Percentiles rank a stretch among this genome's conserved stretches.
phyloP scores from a whole-genome alignment of 2,888 invertebrate genomes.

The Blomia tropicalis region DNA sequence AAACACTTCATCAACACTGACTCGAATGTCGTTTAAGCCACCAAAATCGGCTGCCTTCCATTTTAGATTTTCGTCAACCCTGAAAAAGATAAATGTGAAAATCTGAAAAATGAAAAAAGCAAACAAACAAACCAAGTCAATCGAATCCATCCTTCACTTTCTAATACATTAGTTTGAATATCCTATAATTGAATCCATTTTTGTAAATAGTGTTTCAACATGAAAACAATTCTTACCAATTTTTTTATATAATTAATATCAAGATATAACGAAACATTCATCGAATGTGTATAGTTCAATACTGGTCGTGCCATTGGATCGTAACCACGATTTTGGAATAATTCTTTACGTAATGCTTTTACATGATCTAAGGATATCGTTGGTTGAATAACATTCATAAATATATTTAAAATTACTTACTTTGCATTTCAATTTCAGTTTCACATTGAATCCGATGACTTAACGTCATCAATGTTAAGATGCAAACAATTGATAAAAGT shows the following conservation, averaged over 20 bases:
- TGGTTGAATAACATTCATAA: not conserved
- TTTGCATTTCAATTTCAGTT: not conserved
- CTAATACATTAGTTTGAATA: not conserved
- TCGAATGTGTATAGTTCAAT: not conserved
- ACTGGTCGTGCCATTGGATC: slow-evolving; percentile 3
- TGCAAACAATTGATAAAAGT: too few species aligned
- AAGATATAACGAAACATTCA: slow-evolving; percentile 6
- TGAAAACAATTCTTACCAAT: not conserved
- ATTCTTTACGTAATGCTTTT: not conserved
- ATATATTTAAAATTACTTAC: not conserved
- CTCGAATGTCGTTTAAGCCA: slow-evolving; percentile 4
- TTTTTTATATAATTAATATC: slow-evolving; percentile 14
- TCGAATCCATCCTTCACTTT: slow-evolving; percentile 12
- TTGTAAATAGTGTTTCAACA: too few species aligned
- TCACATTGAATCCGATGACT: too few species aligned
- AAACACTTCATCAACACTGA: slow-evolving; percentile 10
- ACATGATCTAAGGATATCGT: not conserved
- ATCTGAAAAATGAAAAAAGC: not conserved
- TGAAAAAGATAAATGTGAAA: not conserved
- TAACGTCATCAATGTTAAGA: too few species aligned
- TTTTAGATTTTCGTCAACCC: slow-evolving; percentile 10
- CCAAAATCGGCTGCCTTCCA: not conserved
- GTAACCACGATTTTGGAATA: slow-evolving; percentile 9
- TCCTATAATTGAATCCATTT: too few species aligned
- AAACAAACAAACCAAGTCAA: not conserved